Base-by-base conservation (phyloP, 2,113 vertebrate genomes). In the Hemicordylus capensis region DNA sequence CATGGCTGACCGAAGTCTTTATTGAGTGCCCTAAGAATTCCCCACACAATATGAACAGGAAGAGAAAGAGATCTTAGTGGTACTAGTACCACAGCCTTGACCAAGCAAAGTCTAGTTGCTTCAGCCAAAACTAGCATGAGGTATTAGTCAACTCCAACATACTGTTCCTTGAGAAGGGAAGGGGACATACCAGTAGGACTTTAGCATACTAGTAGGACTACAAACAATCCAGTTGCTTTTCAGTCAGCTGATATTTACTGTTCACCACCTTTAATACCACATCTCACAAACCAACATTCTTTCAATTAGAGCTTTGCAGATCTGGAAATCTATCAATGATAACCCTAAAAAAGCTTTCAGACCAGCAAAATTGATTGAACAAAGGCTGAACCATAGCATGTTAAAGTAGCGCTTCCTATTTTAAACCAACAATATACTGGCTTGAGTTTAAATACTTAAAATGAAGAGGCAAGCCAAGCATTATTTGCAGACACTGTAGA, bases 401-500 rank as follows among this genome's bases (percentile, higher is more conserved):
- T 56, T 64, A 17, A 42, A 56, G 58, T 0, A 0, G 5, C n/a
- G 61, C 0, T 3, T 24, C 12, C 3, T n/a, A 34, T 26, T 24
- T 39, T 54, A 28, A 0, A 15, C 0, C 0, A 6, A 70, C 76
- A 2, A 0, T 0, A 0, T 26, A 58, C 46, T 17, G 5, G 0
- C 17, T 1, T 2, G 0, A 66, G 10, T 81, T 69, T 11, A 86
- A 54, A 44, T 63, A 17, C 0, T 0, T 31, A 31, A 0, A 0
- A 80, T 39, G 42, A 1, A 1, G 59, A 28, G 12, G 4, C 1
- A 0, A 3, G 17, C 11, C 20, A 20, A 0, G 2, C 6, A 44
- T 3, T 37, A 6, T 48, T 0, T 0, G 59, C 15, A 76, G 8
- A 37, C 51, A 51, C 48, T 1, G 14, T 81, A 0, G 34, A 42